Percentiles rank a stretch among this genome's conserved stretches.
Conservation (phyloP, 2,797 vertebrate species). For the Rhinoraja longicauda region DNA sequence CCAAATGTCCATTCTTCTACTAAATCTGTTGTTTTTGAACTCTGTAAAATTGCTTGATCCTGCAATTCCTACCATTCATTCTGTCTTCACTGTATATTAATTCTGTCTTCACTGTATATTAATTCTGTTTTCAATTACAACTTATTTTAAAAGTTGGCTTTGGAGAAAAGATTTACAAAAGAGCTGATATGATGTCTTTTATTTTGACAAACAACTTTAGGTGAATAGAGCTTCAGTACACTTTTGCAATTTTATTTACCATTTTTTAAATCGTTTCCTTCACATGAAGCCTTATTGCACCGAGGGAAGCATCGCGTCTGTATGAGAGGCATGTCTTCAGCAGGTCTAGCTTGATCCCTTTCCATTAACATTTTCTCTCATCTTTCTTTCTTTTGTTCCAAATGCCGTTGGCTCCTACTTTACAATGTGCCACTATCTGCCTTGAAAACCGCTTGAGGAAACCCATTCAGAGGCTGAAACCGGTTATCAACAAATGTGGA, state of each 20-base stretch:
- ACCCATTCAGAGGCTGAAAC: not conserved
- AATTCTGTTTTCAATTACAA: too few species aligned
- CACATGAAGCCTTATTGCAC: not conserved
- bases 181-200: not conserved
- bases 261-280: not conserved
- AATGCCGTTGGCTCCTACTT: not conserved
- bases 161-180: not conserved
- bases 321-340: not conserved
- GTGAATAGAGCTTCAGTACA: not conserved
- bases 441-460: not conserved
- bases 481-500: not conserved
- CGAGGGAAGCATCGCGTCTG: not conserved
- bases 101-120: too few species aligned
- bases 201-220: not conserved
- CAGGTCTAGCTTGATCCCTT: not conserved
- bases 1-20: too few species aligned
- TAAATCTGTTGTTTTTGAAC: not conserved
- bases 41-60: not conserved
- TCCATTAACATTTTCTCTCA: not conserved
- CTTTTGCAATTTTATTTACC: not conserved
- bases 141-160: not conserved
- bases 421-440: not conserved
- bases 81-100: not conserved
- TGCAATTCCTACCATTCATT: not conserved
- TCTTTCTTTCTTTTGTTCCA: not conserved